Evolutionary conservation across 2,797 vertebrate species (phyloP), one percentile per base, ranked within the genome.

Genomic region (Poeciliopsis paucimaculata): DNA sequence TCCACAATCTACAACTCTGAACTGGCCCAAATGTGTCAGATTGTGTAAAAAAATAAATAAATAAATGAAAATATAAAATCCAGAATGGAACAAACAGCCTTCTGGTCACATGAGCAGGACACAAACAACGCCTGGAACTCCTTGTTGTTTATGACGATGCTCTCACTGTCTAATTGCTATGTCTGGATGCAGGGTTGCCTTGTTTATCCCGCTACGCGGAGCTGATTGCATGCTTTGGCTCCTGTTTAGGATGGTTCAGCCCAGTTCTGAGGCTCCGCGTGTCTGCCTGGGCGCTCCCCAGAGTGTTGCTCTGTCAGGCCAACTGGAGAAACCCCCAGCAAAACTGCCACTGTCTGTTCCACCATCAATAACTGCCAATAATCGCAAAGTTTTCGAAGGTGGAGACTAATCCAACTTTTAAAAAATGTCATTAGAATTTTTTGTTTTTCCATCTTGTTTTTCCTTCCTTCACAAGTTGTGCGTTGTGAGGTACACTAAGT

Each of bases 181-280:
- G 90, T 93, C 88, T 92, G 89, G 90, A 89, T 68, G 62, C 83
- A 89, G 90, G 85, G 88, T 72, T 73, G 88, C 91, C 93, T 90
- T 94, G 90, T 94, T 94, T 95, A 91, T 91, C 86, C 82, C 89
- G 77, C 72, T 36, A 49, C 73, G 51, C 81, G 15, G 85, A 82
- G 82, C 87, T 90, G 92, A 95, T 93, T 95, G 92, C 93, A 93
- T 85, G 92, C 89, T 94, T 88, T 80, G 90, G 91, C 91, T 93
- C 85, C 86, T 91, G 28, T 87, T 86, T 75, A 86, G 85, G 84
- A 84, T 77, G 83, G 87, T 90, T 92, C 88, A 90, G 86, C 89
- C 87, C 88, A 84, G 83, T 84, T 90, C 62, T 83, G 80, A 87
- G 89, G 55, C 86, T 86, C 84, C 51, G 79, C 64, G 43, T 84